phyloP scores from a whole-genome alignment of 2,113 vertebrate species.

The Sakesphorus luctuosus region DNA sequence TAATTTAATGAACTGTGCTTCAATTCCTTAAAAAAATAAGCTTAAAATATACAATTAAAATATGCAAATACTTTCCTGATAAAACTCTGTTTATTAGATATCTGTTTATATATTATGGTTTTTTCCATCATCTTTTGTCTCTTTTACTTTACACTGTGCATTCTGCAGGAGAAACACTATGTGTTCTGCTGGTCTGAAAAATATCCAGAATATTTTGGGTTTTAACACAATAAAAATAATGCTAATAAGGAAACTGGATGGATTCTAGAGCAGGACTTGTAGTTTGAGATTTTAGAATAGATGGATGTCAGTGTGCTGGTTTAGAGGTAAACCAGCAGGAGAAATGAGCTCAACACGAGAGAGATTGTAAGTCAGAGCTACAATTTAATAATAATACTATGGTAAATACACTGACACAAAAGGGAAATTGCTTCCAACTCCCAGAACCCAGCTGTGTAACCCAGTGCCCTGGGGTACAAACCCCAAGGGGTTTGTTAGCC shows the following conservation, averaged over 20 bases:
- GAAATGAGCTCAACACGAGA: too few species aligned
- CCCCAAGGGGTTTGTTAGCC: too few species aligned
- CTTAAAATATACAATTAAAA: background rate
- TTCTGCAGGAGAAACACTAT: background rate
- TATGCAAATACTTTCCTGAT: background rate
- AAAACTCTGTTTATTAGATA: background rate
- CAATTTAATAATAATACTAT: too few species aligned
- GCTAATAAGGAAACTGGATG: background rate
- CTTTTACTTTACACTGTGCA: background rate
- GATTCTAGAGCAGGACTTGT: background rate
- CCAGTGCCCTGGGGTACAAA: too few species aligned
- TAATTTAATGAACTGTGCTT: background rate
- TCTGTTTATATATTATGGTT: background rate
- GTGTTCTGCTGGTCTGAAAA: background rate
- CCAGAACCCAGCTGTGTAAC: too few species aligned
- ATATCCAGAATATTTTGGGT: background rate
- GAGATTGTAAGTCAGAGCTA: too few species aligned
- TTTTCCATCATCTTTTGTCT: background rate
- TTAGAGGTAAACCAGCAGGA: too few species aligned
- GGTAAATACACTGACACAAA: too few species aligned
- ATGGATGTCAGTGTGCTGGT: too few species aligned
- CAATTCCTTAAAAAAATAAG: background rate
- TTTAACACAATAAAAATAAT: background rate
- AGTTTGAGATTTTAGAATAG: background rate
- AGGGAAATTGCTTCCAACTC: too few species aligned